A percentile compares a stretch with the other conserved stretches of the same genome.
Evolutionary conservation across 2,113 vertebrate species (phyloP).

Genomic region (Saccopteryx leptura): DNA sequence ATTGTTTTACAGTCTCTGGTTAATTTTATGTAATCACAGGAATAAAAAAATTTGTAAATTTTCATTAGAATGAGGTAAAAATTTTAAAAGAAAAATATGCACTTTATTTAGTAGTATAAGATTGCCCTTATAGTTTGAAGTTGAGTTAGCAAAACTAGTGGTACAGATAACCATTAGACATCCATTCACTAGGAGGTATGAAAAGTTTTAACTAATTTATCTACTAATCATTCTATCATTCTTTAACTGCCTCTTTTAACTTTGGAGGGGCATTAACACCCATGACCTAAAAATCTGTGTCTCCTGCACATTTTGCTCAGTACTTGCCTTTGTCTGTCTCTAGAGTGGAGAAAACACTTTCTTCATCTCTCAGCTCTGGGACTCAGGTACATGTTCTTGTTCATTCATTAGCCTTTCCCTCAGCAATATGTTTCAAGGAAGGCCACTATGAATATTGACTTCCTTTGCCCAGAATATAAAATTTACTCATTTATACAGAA

Average conservation of each 20-base stretch:
- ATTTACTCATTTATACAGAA: background rate
- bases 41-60: background rate
- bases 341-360: background rate
- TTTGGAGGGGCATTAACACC: background rate
- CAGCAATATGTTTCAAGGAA: background rate
- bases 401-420: background rate
- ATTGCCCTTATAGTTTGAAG: background rate
- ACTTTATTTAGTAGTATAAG: background rate
- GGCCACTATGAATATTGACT: background rate
- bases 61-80: background rate
- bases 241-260: no score
- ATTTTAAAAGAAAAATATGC: background rate
- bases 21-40: background rate
- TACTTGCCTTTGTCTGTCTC: background rate
- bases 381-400: background rate
- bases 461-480: background rate
- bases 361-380: background rate
- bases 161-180: background rate
- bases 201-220: background rate
- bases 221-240: background rate
- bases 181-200: background rate
- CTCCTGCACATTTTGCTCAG: background rate
- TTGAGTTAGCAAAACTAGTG: background rate
- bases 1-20: background rate
- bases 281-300: background rate